phyloP scores from a whole-genome alignment of 2,113 vertebrate species.

The Myiopsitta monachus region DNA sequence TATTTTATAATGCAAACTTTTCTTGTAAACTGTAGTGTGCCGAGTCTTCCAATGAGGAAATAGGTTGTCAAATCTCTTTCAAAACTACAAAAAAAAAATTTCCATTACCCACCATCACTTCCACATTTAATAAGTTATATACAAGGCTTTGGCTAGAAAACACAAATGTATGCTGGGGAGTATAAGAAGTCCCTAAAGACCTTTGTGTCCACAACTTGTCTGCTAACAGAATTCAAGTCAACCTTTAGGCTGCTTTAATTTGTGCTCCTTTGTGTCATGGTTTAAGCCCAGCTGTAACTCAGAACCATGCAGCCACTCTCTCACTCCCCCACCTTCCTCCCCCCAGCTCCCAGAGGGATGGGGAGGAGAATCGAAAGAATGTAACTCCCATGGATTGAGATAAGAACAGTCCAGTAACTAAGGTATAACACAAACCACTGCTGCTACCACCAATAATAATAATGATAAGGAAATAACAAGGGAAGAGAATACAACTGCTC shows the following conservation, averaged over 20 bases:
- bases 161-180: not conserved
- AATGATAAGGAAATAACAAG: too few species aligned
- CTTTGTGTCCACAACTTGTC: not conserved
- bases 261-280: not conserved
- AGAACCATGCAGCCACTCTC: too few species aligned
- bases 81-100: constrained; percentile 40
- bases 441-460: too few species aligned
- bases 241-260: not conserved
- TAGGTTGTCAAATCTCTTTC: constrained; percentile 56
- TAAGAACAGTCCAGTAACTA: too few species aligned
- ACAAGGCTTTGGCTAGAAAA: not conserved
- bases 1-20: constrained; percentile 51
- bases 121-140: not conserved
- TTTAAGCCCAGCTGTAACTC: too few species aligned
- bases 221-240: not conserved
- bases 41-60: constrained; percentile 56
- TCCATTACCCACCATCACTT: constrained; percentile 39
- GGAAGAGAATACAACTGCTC: too few species aligned
- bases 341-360: too few species aligned
- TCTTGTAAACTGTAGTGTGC: constrained; percentile 23
- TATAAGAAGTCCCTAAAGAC: not conserved
- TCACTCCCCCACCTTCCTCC: too few species aligned
- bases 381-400: too few species aligned
- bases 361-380: too few species aligned
- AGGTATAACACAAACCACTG: too few species aligned